Percentiles rank a stretch among this genome's conserved stretches.
Conservation (phyloP, 2,113 vertebrate species). For the Todiramphus saurophagus region DNA sequence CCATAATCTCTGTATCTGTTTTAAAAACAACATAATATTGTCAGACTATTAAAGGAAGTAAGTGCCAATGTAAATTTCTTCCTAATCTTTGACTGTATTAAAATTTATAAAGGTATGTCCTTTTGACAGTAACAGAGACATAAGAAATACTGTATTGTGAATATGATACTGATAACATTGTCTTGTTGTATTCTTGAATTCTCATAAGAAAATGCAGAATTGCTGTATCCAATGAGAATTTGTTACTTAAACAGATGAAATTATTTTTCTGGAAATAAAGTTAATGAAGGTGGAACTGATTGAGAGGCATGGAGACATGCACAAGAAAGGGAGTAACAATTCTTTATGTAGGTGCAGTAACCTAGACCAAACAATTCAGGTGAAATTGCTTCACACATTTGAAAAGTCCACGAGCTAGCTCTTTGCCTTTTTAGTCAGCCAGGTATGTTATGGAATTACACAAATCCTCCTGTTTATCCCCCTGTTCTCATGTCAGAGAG, state of each 20-base stretch:
- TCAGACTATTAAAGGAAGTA: slow-evolving; percentile 37
- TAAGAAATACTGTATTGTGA: slow-evolving; percentile 16
- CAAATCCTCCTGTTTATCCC: background rate
- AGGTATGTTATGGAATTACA: background rate
- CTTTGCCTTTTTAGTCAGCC: background rate
- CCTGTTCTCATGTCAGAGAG: background rate
- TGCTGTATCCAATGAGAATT: background rate
- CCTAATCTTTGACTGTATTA: slow-evolving; percentile 39
- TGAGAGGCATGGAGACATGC: background rate
- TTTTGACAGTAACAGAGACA: slow-evolving; percentile 52
- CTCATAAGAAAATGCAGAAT: background rate
- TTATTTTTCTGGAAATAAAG: background rate
- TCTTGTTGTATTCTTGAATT: background rate
- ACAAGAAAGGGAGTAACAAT: background rate
- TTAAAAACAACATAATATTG: background rate
- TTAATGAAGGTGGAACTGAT: background rate
- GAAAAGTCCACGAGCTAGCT: background rate
- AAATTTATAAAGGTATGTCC: slow-evolving; percentile 21
- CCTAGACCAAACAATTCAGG: background rate
- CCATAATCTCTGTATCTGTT: background rate
- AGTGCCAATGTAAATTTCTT: slow-evolving; percentile 37
- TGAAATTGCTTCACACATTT: background rate
- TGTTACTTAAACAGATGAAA: background rate
- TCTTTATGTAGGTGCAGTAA: background rate
- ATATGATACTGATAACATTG: background rate